These are phyloP conservation scores for Eurytoma adleriae DNA, from an alignment of 2,888 invertebrate species.

Conservation along the genomic window DNA sequence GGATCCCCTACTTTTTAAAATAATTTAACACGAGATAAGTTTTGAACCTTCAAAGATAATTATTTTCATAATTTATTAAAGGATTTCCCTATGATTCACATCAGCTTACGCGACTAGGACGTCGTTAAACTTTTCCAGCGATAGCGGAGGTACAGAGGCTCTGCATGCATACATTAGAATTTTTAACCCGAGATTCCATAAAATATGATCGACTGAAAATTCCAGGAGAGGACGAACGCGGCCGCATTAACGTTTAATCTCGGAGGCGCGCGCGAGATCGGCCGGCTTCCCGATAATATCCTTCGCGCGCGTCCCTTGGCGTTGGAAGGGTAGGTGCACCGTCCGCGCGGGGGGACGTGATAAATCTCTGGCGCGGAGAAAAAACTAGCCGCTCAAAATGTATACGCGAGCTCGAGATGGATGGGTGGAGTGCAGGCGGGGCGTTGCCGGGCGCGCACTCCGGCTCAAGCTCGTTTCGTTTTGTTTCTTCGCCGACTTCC, in stretches of 20 bases:
- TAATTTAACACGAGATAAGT: too few species aligned
- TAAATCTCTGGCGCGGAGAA: constrained; percentile 67
- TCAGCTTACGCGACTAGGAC: too few species aligned
- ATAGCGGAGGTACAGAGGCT: too few species aligned
- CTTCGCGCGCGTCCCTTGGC: neutral
- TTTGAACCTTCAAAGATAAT: too few species aligned
- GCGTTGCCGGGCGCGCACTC: constrained; percentile 64
- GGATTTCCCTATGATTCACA: too few species aligned
- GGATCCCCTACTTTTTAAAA: too few species aligned
- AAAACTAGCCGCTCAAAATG: constrained; percentile 69
- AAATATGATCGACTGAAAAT: too few species aligned
- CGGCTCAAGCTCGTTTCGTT: constrained; percentile 58
- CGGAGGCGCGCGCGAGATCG: neutral
- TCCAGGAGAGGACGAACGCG: neutral
- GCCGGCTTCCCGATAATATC: neutral
- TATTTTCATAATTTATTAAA: too few species aligned
- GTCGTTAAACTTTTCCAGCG: too few species aligned
- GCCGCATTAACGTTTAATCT: neutral
- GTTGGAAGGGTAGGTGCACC: constrained; percentile 2
- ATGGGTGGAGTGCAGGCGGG: constrained; percentile 71
- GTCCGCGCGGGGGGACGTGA: constrained; percentile 63
- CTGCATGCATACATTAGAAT: too few species aligned
- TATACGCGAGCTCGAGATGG: constrained; percentile 70
- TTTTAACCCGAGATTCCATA: too few species aligned
- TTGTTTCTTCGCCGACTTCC: constrained; percentile 62